Evolutionary conservation across 2,797 vertebrate genomes (phyloP).

Genomic region (Scleropages formosus): DNA sequence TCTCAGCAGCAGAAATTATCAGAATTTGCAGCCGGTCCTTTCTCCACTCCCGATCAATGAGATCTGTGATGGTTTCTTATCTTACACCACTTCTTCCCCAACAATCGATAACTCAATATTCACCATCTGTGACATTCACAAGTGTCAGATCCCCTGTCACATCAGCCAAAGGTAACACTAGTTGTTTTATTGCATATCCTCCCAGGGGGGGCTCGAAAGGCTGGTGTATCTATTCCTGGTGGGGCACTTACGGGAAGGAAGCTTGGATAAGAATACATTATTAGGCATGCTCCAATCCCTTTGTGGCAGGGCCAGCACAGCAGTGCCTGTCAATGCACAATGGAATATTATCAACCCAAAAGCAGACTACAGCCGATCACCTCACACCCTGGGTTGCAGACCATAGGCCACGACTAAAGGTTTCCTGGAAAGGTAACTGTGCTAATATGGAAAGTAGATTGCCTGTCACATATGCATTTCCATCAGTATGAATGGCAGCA

Average conservation of each 20-base stretch:
- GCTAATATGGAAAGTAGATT: conserved; percentile 11
- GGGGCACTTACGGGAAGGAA: conserved; percentile 21
- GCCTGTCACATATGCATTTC: background rate
- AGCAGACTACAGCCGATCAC: background rate
- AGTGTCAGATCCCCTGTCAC: conserved; percentile 53
- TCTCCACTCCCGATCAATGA: conserved; percentile 16
- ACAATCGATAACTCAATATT: conserved; percentile 54
- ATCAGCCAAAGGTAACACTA: conserved; percentile 14
- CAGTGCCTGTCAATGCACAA: background rate
- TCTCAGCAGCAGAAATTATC: background rate
- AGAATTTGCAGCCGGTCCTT: background rate
- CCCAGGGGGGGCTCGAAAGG: background rate
- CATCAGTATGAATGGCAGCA: background rate
- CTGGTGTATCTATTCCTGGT: conserved; percentile 19
- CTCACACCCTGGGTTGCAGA: conserved; percentile 12
- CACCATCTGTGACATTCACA: conserved; percentile 55
- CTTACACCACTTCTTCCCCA: conserved; percentile 20
- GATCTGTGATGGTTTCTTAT: conserved; percentile 22
- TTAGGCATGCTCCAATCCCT: background rate
- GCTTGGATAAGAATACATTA: conserved; percentile 14
- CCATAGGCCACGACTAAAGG: conserved; percentile 8
- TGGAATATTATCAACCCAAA: conserved; percentile 27
- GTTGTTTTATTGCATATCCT: conserved; percentile 26
- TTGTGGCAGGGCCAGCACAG: background rate
- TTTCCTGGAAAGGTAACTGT: conserved; percentile 29